These are phyloP conservation scores for Melanostoma mellinum DNA, from an alignment of 2,888 invertebrate species.

Conservation along the genomic window DNA sequence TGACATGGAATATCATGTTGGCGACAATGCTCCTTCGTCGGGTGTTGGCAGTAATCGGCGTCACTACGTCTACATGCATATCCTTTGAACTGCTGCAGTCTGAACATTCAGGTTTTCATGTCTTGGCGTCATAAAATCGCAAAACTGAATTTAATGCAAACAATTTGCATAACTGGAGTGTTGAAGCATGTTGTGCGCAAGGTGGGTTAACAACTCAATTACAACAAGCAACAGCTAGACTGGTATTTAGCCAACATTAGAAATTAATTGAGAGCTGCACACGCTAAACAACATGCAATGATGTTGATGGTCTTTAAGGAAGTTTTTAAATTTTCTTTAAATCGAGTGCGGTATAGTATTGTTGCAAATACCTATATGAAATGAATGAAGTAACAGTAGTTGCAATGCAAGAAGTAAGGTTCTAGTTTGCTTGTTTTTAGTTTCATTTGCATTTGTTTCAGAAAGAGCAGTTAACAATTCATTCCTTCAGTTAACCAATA, in stretches of 20 bases:
- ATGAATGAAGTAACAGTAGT: too few species aligned
- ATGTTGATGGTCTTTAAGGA: too few species aligned
- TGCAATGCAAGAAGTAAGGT: too few species aligned
- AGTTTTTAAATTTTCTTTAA: too few species aligned
- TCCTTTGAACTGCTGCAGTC: slow-evolving; percentile 14
- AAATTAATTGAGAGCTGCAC: slow-evolving; percentile 62
- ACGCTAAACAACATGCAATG: slow-evolving; percentile 48
- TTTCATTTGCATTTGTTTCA: too few species aligned
- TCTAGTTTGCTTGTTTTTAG: too few species aligned
- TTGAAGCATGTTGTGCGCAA: slow-evolving; percentile 52
- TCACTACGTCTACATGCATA: slow-evolving; percentile 68
- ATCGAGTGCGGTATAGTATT: too few species aligned
- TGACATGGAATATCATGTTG: slow-evolving; percentile 36
- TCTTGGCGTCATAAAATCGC: slow-evolving; percentile 53
- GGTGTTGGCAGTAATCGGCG: slow-evolving; percentile 60
- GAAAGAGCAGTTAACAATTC: too few species aligned
- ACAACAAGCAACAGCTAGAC: slow-evolving; percentile 51
- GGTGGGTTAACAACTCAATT: slow-evolving; percentile 70
- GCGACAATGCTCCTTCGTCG: slow-evolving; percentile 48
- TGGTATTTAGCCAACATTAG: slow-evolving; percentile 53
- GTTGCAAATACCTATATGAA: too few species aligned
- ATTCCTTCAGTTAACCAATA: too few species aligned
- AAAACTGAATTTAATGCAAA: slow-evolving; percentile 64
- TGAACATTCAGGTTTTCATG: slow-evolving; percentile 44
- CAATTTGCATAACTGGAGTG: slow-evolving; percentile 70